Evolutionary conservation across 2,888 invertebrate species (phyloP), one percentile per base, ranked within the genome.

Genomic region (Biston betularia): DNA sequence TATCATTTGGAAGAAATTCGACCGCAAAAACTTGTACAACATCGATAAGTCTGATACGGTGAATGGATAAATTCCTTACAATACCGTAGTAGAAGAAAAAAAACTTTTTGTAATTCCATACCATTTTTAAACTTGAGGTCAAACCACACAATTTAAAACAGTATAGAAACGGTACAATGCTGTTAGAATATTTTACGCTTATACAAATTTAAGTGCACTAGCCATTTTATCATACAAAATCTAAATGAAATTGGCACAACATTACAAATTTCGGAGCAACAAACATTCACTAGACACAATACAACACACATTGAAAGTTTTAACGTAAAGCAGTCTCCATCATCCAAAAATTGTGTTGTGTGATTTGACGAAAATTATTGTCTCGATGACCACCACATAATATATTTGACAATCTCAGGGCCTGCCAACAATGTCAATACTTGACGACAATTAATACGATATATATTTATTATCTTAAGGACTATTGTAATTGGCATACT

Each of bases 211-310:
- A 6, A 46, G 63, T 59, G 53, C 58, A 59, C 46, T 12, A 54
- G 64, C 58, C 14, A 50, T 65, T 66, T 64, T 62, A 71, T 65
- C 44, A 68, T 65, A 71, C 48, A 68, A 65, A 69, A 58, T 62
- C 54, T 68, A 64, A 75, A 76, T 75, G 70, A 71, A 61, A 75
- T 87, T 87, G 86, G 88, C 87, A 87, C 86, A 77, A 69, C 76
- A 82, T 85, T 75, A 75, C 79, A 77, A 54, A 77, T 79, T 74
- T 79, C 81, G 80, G 72, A 81, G 81, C 82, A 81, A 72, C 48
- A 46, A 46, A 63, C 63, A 56, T 64, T 48, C 60, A 65, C 61
- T 61, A 59, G 46, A 68, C 55, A 63, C n/a, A 42, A 1, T 52
- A 65, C 14, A 56, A 35, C 60, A 69, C 70, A 71, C 45, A 58